Evolutionary conservation across 2,797 vertebrate genomes (phyloP).

Genomic region (Pyrocephalus nanus): DNA sequence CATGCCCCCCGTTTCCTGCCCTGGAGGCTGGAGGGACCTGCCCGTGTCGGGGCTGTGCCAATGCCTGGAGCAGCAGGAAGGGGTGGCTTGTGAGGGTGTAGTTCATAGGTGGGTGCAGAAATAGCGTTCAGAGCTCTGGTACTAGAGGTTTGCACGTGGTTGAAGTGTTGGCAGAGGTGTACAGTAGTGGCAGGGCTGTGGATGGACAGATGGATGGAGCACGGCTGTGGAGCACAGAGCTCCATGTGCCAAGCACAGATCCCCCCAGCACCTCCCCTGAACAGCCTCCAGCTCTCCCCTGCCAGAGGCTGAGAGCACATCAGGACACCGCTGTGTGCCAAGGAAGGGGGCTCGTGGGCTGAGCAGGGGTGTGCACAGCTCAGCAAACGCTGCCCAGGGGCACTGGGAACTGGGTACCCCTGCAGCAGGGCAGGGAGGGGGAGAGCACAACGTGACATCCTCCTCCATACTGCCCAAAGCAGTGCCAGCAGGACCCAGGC

Average conservation of each 20-base stretch:
- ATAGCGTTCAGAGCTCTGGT: background rate
- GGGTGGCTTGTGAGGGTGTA: background rate
- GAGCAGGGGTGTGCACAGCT: background rate
- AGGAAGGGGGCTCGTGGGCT: background rate
- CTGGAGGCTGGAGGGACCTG: background rate
- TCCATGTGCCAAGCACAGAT: background rate
- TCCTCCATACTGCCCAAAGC: background rate
- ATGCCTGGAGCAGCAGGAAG: background rate
- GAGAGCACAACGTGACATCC: background rate
- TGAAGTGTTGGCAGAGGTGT: background rate
- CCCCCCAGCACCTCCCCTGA: background rate
- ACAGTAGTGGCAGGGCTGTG: fast-evolving
- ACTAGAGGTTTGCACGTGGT: background rate
- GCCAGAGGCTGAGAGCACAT: background rate
- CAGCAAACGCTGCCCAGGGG: background rate
- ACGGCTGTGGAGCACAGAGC: background rate
- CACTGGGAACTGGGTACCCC: background rate
- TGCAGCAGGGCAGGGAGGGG: background rate
- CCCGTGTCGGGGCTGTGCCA: background rate
- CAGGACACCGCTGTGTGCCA: background rate
- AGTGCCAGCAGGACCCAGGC: background rate
- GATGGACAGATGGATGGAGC: background rate
- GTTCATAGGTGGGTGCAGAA: background rate
- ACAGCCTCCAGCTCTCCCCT: background rate
- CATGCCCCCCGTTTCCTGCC: background rate